A percentile compares a stretch with the other conserved stretches of the same genome.
Conservation (phyloP, 2,888 invertebrate species). For the Nemoura dubitans region DNA sequence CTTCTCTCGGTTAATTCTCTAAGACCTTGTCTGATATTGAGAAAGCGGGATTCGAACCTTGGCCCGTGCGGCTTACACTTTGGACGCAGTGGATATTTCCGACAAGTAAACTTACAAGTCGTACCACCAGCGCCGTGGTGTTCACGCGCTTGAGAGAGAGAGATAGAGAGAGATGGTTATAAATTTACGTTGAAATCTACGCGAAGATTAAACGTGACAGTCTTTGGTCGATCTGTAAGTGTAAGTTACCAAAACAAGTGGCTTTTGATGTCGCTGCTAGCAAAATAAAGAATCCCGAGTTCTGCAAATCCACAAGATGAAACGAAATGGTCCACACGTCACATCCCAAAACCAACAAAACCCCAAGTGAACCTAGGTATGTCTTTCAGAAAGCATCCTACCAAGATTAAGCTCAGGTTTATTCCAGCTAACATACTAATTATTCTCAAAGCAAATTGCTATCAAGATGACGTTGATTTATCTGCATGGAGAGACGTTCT, state of each 20-base stretch:
- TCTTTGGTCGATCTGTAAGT: neutral
- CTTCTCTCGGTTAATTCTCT: neutral
- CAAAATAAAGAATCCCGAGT: neutral
- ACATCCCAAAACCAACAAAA: neutral
- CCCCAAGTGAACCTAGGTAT: neutral
- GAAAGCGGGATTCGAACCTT: neutral
- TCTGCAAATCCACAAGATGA: neutral
- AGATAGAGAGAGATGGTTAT: neutral
- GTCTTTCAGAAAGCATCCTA: neutral
- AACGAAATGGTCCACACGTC: neutral
- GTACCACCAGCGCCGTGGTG: neutral
- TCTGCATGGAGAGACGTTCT: neutral
- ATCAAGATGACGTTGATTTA: neutral
- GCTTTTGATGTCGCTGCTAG: neutral
- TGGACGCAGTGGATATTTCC: slow-evolving; percentile 7
- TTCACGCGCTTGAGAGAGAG: neutral
- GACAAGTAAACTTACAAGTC: neutral
- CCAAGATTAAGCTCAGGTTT: neutral
- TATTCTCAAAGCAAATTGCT: neutral
- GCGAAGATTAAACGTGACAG: neutral
- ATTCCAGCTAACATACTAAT: neutral
- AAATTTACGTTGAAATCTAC: neutral
- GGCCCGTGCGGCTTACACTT: neutral
- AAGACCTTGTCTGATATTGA: neutral
- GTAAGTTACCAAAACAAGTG: slow-evolving; percentile 7